A percentile compares a stretch with the other conserved stretches of the same genome.
Evolutionary conservation across 64 coral and sea anemone species (phyloP).

Genomic region (Montipora foliosa): DNA sequence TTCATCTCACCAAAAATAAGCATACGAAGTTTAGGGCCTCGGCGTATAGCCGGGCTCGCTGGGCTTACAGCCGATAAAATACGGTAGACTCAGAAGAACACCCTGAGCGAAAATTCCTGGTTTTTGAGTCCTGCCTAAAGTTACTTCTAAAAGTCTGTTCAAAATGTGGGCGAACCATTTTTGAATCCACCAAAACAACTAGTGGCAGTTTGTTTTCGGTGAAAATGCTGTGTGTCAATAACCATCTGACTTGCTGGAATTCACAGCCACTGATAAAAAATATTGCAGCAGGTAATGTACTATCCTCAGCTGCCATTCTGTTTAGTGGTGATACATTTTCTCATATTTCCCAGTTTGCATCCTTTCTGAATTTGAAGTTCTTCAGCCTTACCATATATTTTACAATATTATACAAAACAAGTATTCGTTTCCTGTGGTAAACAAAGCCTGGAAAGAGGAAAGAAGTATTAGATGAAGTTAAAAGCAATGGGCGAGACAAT

Average conservation of each 20-base stretch:
- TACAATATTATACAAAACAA: conserved; percentile 32
- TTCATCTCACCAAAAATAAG: no score
- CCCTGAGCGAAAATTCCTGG: background rate
- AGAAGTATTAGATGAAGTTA: conserved; percentile 14
- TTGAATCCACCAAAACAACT: background rate
- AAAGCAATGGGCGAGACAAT: conserved; percentile 10
- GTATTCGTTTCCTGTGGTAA: conserved; percentile 54
- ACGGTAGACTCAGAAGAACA: no score
- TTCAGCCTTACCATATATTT: no score
- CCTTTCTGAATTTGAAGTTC: no score
- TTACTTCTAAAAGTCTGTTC: background rate
- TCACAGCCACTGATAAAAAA: no score
- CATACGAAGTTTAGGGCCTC: no score
- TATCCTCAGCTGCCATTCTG: no score
- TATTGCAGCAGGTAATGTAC: no score
- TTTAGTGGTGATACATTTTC: no score
- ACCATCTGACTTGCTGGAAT: background rate
- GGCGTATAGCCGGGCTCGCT: no score
- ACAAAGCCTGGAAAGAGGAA: conserved; percentile 50
- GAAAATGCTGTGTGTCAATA: conserved; percentile 25
- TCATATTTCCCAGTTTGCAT: no score
- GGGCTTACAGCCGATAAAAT: no score
- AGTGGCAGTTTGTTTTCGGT: conserved; percentile 32
- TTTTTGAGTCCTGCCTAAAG: background rate
- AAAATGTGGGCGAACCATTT: background rate